Evolutionary conservation across 2,888 invertebrate species (phyloP).

Genomic region (Hylaea fasciaria): DNA sequence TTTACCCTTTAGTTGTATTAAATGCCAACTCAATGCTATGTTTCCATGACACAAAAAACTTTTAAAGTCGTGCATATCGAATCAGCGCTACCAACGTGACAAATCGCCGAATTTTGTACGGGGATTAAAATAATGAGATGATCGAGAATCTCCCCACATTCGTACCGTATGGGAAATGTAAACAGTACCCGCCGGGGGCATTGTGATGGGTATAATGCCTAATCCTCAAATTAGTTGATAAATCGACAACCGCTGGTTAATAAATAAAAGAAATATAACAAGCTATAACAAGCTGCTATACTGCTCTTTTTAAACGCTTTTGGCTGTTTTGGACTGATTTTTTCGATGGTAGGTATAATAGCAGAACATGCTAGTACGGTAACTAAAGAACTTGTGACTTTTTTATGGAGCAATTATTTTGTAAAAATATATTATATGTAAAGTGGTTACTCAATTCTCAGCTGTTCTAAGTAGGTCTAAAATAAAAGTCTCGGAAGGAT

Average conservation of each 20-base stretch:
- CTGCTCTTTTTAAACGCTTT: neutral
- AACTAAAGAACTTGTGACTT: too few species aligned
- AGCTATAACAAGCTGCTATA: neutral
- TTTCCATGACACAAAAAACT: conserved; percentile 26
- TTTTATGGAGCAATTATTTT: too few species aligned
- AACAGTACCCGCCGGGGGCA: conserved; percentile 64
- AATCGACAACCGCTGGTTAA: conserved; percentile 45
- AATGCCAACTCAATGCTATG: too few species aligned
- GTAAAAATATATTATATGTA: too few species aligned
- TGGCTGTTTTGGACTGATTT: too few species aligned
- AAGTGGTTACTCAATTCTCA: too few species aligned
- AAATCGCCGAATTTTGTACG: conserved; percentile 73
- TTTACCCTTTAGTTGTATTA: too few species aligned
- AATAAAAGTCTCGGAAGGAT: too few species aligned
- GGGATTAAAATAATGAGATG: conserved; percentile 77
- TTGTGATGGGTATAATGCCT: conserved; percentile 57
- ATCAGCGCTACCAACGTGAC: conserved; percentile 63
- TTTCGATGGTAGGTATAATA: too few species aligned
- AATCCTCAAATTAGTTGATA: conserved; percentile 76
- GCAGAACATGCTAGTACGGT: too few species aligned
- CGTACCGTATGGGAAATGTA: conserved; percentile 77
- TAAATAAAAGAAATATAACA: too few species aligned
- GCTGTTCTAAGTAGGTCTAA: too few species aligned
- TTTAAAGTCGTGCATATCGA: conserved; percentile 62
- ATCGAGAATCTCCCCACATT: conserved; percentile 54